Percentiles rank a stretch among this genome's conserved stretches.
Evolutionary conservation across 2,113 vertebrate species (phyloP).

Genomic region (Colaptes auratus): DNA sequence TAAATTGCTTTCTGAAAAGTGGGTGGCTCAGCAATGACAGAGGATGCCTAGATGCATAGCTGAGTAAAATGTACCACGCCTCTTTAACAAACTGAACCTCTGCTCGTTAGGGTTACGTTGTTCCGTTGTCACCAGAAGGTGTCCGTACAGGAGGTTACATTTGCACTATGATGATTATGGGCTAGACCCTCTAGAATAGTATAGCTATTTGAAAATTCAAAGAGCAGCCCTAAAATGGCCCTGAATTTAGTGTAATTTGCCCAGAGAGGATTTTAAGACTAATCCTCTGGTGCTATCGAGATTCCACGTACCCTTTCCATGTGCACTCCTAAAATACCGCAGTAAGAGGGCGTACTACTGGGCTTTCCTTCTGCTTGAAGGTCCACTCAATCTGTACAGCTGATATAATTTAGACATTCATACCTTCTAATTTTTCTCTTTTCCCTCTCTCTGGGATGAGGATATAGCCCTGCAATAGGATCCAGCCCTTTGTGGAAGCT

Average conservation of each 20-base stretch:
- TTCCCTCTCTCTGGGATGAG: neutral
- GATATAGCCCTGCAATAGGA: neutral
- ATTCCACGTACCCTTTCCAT: neutral
- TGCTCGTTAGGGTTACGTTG: conserved; percentile 51
- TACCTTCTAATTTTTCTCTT: neutral
- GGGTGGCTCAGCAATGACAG: neutral
- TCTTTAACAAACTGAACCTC: conserved; percentile 47
- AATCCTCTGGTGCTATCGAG: conserved; percentile 49
- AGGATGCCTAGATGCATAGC: neutral
- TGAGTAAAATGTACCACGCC: neutral
- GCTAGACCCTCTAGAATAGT: conserved; percentile 15
- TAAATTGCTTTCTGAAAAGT: conserved; percentile 12
- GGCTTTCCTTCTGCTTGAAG: neutral
- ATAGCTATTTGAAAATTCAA: conserved; percentile 6
- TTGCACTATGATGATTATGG: conserved; percentile 69
- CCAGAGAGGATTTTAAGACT: conserved; percentile 12
- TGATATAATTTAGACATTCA: neutral
- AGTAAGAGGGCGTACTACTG: neutral
- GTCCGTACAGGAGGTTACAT: conserved; percentile 27
- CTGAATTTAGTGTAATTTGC: neutral
- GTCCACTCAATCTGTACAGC: neutral
- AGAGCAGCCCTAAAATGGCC: neutral
- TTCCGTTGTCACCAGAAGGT: conserved; percentile 41
- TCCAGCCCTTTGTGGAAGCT: neutral
- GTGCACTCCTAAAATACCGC: neutral